Evolutionary conservation across 1,140 invertebrate species (phyloP).

Genomic region (Heliconius himera): DNA sequence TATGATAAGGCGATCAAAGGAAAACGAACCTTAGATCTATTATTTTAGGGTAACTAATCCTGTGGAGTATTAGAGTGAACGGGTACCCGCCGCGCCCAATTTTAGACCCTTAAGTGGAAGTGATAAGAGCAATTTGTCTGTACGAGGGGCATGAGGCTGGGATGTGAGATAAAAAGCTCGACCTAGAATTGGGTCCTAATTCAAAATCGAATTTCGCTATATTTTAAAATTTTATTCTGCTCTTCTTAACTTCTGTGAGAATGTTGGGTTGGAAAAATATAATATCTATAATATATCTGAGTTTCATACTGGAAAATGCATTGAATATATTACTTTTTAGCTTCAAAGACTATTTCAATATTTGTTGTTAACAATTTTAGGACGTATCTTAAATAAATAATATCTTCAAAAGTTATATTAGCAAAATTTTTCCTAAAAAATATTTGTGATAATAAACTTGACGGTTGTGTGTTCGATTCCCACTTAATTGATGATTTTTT

Average conservation of each 20-base stretch:
- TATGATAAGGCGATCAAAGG: constrained; percentile 13
- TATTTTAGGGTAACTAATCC: not conserved
- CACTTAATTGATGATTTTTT: no score
- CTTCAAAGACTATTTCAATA: no score
- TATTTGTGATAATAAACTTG: no score
- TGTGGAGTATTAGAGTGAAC: not conserved
- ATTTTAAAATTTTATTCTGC: not conserved
- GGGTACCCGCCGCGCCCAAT: constrained; percentile 35
- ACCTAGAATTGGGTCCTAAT: constrained; percentile 15
- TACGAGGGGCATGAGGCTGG: constrained; percentile 38
- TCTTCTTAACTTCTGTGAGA: not conserved
- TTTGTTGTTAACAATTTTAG: no score
- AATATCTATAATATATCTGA: not conserved
- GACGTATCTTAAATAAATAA: no score
- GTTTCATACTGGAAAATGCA: no score
- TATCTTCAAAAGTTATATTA: no score
- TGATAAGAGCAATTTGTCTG: constrained; percentile 55
- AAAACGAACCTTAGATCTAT: constrained; percentile 23
- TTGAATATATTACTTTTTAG: no score
- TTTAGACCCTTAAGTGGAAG: constrained; percentile 44
- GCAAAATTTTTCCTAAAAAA: no score
- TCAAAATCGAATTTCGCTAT: constrained; percentile 15
- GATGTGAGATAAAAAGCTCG: constrained; percentile 16
- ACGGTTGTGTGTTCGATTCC: no score
- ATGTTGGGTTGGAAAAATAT: not conserved